Evolutionary conservation across 2,888 invertebrate species (phyloP).

Genomic region (Ptychoptera contaminata): DNA sequence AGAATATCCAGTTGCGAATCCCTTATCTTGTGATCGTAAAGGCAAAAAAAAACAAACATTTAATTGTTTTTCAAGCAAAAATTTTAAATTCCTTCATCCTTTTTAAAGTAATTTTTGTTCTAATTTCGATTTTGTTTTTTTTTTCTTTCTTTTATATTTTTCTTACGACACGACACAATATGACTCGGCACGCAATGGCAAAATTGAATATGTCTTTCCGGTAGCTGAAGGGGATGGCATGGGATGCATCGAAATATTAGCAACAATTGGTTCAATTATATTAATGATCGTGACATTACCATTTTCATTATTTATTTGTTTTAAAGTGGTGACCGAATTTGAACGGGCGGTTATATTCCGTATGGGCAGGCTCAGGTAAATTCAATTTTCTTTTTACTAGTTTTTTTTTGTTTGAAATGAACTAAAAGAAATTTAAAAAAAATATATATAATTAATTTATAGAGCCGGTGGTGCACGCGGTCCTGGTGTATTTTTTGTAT

Average conservation of each 20-base stretch:
- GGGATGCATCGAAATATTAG: slow-evolving; percentile 57
- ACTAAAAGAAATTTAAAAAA: neutral
- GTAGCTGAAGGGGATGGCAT: slow-evolving; percentile 49
- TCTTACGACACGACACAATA: neutral
- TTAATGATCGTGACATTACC: slow-evolving; percentile 64
- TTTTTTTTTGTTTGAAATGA: neutral
- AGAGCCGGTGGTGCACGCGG: slow-evolving; percentile 61
- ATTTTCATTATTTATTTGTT: slow-evolving; percentile 69
- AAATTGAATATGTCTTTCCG: slow-evolving; percentile 22
- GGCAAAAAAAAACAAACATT: too few species aligned
- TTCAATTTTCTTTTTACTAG: too few species aligned
- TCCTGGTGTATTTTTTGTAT: slow-evolving; percentile 82
- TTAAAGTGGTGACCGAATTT: slow-evolving; percentile 78
- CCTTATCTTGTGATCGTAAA: too few species aligned
- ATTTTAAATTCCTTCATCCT: too few species aligned
- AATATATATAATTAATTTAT: neutral
- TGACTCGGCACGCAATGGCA: neutral
- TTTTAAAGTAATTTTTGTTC: neutral
- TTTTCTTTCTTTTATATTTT: neutral
- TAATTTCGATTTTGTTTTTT: neutral
- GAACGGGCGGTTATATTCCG: slow-evolving; percentile 82
- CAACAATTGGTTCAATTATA: slow-evolving; percentile 53
- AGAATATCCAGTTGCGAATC: too few species aligned
- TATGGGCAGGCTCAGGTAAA: slow-evolving; percentile 51
- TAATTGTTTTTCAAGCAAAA: too few species aligned